Evolutionary conservation across 2,888 invertebrate genomes (phyloP).

Genomic region (Diplolepis rosae): DNA sequence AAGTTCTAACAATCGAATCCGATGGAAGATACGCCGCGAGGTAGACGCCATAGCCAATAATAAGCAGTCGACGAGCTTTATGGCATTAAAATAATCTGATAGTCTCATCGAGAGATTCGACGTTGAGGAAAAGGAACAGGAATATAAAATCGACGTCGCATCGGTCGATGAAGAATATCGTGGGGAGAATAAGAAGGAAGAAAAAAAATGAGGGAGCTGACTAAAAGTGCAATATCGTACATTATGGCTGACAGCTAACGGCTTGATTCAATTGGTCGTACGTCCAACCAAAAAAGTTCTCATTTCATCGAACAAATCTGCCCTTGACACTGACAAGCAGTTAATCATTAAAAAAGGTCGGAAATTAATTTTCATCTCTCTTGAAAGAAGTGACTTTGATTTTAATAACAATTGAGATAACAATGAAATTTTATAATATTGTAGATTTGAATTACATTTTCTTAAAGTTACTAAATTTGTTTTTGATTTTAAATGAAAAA

Average conservation of each 20-base stretch:
- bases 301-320: conserved; percentile 2
- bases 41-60: conserved; percentile 47
- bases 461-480: no score
- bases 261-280: conserved; percentile 47
- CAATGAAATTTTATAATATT: no score
- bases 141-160: conserved; percentile 13
- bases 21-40: conserved; percentile 12
- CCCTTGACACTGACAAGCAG: background rate
- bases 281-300: background rate
- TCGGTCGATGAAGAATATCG: conserved; percentile 14
- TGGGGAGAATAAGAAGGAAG: background rate
- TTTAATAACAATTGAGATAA: no score
- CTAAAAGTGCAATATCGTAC: conserved; percentile 49
- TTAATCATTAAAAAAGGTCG: background rate
- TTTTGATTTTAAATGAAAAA: no score
- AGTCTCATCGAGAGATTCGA: conserved; percentile 34
- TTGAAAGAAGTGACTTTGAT: no score
- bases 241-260: conserved; percentile 46
- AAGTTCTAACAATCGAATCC: conserved; percentile 40
- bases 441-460: no score
- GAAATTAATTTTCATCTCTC: no score
- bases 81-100: conserved; percentile 54
- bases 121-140: background rate
- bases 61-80: conserved; percentile 41
- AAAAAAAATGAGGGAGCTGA: background rate